phyloP scores from a whole-genome alignment of 1,140 invertebrate genomes.

The Ephestia elutella region DNA sequence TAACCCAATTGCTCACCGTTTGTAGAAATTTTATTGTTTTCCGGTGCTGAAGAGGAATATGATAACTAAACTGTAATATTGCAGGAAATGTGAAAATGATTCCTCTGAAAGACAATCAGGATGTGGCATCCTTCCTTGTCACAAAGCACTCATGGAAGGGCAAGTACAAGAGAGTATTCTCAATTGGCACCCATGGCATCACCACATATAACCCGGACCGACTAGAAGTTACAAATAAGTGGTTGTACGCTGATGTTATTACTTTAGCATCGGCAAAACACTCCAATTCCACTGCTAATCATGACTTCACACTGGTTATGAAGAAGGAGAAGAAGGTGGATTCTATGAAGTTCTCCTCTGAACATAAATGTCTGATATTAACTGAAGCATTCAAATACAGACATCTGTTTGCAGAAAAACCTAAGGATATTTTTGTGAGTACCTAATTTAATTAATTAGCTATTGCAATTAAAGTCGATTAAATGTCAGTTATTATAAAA shows the following conservation, averaged over 20 bases:
- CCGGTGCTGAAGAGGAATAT: neutral
- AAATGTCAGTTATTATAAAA: too few species aligned
- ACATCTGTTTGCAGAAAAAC: conserved; percentile 85
- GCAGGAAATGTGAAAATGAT: conserved; percentile 81
- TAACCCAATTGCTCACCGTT: conserved; percentile 19
- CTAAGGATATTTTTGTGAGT: conserved; percentile 83
- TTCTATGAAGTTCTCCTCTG: conserved; percentile 97
- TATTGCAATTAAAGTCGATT: neutral
- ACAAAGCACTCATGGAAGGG: conserved; percentile 98
- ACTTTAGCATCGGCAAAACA: conserved; percentile 81
- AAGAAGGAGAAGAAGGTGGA: conserved; percentile 94
- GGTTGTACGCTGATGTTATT: conserved; percentile 89
- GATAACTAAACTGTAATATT: conserved; percentile 21
- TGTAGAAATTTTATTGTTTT: conserved; percentile 9
- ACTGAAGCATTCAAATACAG: conserved; percentile 92
- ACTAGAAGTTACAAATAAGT: conserved; percentile 95
- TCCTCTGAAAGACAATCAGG: conserved; percentile 90
- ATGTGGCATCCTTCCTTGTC: conserved; percentile 94
- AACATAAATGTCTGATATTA: conserved; percentile 92
- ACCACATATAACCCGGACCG: conserved; percentile 97
- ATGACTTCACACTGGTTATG: conserved; percentile 91
- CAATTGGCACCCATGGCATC: conserved; percentile 94
- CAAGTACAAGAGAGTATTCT: conserved; percentile 99
- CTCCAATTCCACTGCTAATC: conserved; percentile 63
- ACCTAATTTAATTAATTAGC: neutral